phyloP scores from a whole-genome alignment of 30 jellyfish, hydroid and myxozoan species.

The Sanderia malayensis region DNA sequence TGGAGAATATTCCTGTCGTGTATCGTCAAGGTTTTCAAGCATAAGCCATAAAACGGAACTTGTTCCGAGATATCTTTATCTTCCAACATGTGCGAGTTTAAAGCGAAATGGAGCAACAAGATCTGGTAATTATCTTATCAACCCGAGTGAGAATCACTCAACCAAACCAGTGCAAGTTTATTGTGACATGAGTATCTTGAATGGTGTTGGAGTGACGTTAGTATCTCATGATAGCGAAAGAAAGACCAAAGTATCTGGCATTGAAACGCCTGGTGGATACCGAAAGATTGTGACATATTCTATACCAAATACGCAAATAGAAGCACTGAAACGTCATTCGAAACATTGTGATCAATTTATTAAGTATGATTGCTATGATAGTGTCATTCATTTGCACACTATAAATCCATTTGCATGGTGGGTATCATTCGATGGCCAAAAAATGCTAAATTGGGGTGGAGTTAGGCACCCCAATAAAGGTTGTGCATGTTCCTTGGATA shows the following conservation, averaged over 20 bases:
- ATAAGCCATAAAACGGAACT: not conserved
- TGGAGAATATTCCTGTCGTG: not conserved
- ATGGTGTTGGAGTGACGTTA: constrained; percentile 47
- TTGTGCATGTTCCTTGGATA: too few relatives aligned
- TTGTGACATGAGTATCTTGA: constrained; percentile 56
- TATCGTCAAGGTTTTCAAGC: not conserved
- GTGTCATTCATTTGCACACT: not conserved
- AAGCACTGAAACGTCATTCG: constrained; percentile 5
- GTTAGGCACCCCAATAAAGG: too few relatives aligned
- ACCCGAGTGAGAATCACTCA: not conserved
- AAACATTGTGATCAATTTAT: constrained; percentile 20
- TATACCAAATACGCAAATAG: not conserved
- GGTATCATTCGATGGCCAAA: too few relatives aligned
- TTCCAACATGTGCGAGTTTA: not conserved
- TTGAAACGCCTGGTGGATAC: constrained; percentile 17
- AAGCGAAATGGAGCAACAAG: not conserved
- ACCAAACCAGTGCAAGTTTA: constrained; percentile 9
- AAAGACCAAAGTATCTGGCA: constrained; percentile 21
- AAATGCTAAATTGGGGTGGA: too few relatives aligned
- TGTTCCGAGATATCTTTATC: not conserved
- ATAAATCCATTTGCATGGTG: constrained; percentile 17
- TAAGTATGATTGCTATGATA: constrained; percentile 33
- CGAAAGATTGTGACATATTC: constrained; percentile 3
- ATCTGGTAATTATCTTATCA: constrained; percentile 11
- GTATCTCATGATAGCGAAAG: constrained; percentile 53